Evolutionary conservation across 2,888 invertebrate genomes (phyloP).

Genomic region (Hirtodrosophila histrioides): DNA sequence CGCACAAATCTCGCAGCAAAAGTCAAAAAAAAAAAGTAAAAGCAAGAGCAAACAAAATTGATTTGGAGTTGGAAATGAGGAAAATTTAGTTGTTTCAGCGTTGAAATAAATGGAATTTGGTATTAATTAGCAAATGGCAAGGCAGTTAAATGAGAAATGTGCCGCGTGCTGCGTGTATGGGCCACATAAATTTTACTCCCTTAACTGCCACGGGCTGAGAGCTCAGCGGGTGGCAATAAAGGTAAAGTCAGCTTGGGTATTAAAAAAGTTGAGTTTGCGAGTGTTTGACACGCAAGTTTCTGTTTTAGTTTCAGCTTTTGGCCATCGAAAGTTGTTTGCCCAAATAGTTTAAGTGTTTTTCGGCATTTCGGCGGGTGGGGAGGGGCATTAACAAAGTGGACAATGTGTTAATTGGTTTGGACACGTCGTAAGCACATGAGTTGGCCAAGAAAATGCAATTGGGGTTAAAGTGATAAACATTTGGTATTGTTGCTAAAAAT

Average conservation of each 20-base stretch:
- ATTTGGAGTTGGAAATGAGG: constrained; percentile 55
- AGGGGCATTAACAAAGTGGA: constrained; percentile 62
- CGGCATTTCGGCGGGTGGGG: constrained; percentile 44
- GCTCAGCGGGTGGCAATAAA: constrained; percentile 51
- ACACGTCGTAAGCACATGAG: constrained; percentile 58
- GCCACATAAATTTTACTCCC: constrained; percentile 61
- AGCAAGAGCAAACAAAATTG: constrained; percentile 63
- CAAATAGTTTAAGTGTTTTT: constrained; percentile 70
- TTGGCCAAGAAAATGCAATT: background rate
- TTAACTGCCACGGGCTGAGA: constrained; percentile 1
- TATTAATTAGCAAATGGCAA: constrained; percentile 82
- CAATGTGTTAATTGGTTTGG: constrained; percentile 76
- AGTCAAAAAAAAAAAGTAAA: constrained; percentile 49
- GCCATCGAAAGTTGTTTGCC: constrained; percentile 37
- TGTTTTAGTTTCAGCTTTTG: constrained; percentile 33
- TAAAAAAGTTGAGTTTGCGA: constrained; percentile 68
- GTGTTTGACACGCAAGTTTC: constrained; percentile 65
- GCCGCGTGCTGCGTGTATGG: constrained; percentile 66
- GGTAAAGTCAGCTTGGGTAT: constrained; percentile 56
- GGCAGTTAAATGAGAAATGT: constrained; percentile 79
- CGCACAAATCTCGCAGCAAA: constrained; percentile 69
- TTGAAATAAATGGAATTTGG: constrained; percentile 72
- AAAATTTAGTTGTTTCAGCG: constrained; percentile 74
- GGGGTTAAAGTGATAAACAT: constrained; percentile 7
- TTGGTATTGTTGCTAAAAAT: too few species aligned